These are phyloP conservation scores for Struthio camelus DNA, from an alignment of 2,113 vertebrate species.

Conservation along the genomic window DNA sequence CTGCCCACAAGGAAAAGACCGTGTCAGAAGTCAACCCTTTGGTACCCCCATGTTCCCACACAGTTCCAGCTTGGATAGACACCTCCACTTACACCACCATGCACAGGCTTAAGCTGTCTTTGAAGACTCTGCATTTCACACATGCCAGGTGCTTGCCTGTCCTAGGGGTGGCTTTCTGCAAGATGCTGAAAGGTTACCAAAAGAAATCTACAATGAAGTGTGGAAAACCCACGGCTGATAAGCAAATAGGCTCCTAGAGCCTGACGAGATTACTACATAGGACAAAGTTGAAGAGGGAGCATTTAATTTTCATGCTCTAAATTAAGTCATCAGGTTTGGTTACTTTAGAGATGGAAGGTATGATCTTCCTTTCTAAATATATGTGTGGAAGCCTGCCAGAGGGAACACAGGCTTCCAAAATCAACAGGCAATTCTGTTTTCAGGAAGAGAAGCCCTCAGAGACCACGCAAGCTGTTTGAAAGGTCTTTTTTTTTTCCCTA, in stretches of 20 bases:
- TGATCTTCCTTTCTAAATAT: constrained; percentile 52
- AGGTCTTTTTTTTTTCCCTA: neutral
- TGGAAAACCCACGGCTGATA: fast-evolving
- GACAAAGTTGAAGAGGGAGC: neutral
- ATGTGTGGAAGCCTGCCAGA: neutral
- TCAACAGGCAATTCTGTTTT: constrained; percentile 34
- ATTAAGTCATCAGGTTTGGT: constrained; percentile 45
- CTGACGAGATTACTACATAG: neutral
- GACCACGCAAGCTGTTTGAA: neutral
- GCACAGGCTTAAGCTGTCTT: neutral
- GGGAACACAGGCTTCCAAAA: constrained; percentile 11
- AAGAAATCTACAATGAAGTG: neutral
- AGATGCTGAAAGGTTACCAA: neutral
- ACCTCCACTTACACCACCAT: neutral
- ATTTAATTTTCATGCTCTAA: constrained; percentile 1
- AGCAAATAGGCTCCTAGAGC: neutral
- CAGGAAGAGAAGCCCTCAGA: neutral
- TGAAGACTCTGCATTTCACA: neutral
- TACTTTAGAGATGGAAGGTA: constrained; percentile 53
- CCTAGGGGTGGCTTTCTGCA: fast-evolving
- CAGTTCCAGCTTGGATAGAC: too few species aligned
- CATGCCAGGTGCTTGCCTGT: neutral
- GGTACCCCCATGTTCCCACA: neutral
- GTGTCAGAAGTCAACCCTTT: neutral
- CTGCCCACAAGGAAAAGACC: neutral